Evolutionary conservation across 2,113 vertebrate species (phyloP).

Genomic region (Chloebia gouldiae): DNA sequence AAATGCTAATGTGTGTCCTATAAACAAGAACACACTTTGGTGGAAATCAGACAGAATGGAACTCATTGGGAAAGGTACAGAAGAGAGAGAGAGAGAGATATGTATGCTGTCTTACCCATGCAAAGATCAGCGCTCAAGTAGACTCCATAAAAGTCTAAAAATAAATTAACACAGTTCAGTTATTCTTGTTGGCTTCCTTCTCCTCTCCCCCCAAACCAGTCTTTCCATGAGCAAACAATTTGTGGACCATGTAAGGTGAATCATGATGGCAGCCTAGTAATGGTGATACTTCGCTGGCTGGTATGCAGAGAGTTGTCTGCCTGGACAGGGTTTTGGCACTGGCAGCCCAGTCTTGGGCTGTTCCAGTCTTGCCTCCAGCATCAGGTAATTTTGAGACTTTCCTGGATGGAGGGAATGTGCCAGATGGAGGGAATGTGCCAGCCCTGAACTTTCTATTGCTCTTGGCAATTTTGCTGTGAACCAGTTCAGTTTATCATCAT

Average conservation of each 20-base stretch:
- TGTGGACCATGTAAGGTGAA: background rate
- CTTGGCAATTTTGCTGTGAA: background rate
- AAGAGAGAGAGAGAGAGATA: background rate
- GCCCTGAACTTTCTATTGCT: background rate
- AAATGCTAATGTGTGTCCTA: background rate
- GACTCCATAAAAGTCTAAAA: conserved; percentile 32
- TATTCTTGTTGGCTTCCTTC: background rate
- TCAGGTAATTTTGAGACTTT: background rate
- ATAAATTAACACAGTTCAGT: conserved; percentile 16
- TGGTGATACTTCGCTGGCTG: rapidly evolving
- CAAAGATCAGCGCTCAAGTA: background rate
- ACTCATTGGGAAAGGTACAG: background rate
- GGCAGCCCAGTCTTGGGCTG: background rate
- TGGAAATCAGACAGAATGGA: background rate
- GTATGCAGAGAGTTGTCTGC: background rate
- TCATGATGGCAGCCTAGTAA: rapidly evolving
- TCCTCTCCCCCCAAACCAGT: background rate
- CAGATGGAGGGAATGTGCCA: background rate
- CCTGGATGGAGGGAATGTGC: background rate
- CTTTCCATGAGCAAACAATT: background rate
- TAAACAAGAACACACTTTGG: background rate
- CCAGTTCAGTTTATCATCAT: background rate
- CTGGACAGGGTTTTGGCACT: rapidly evolving
- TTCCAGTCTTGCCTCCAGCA: background rate
- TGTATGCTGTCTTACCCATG: background rate